Conservation (phyloP, 2,797 vertebrate genomes). For the Betta splendens region DNA sequence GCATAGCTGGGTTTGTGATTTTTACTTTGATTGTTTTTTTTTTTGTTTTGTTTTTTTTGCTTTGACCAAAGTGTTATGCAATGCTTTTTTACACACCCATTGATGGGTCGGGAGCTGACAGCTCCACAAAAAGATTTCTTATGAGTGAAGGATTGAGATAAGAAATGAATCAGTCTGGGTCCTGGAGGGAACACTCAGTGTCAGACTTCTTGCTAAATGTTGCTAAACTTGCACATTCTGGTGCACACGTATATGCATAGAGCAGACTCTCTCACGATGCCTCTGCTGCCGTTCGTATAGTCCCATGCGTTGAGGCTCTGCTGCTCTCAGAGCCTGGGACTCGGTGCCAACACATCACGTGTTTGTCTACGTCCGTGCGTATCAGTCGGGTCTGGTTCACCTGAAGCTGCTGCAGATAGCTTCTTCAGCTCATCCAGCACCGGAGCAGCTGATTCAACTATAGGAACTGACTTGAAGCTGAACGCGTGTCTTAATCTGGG, state of each 20-base stretch:
- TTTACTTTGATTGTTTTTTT: constrained; percentile 51
- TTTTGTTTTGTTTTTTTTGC: constrained; percentile 60
- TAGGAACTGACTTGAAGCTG: too few relatives aligned
- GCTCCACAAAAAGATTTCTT: constrained; percentile 67
- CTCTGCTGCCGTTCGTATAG: constrained; percentile 16
- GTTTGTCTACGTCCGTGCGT: too few relatives aligned
- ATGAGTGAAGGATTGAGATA: constrained; percentile 74
- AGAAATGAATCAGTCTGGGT: constrained; percentile 72
- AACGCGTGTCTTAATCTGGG: too few relatives aligned
- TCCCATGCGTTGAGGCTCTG: constrained; percentile 2
- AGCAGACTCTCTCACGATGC: constrained; percentile 22
- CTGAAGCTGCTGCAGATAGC: not conserved
- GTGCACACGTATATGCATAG: constrained; percentile 39
- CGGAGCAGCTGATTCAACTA: not conserved
- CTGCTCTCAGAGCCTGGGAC: constrained; percentile 24
- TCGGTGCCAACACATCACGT: constrained; percentile 12
- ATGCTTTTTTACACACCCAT: constrained; percentile 68
- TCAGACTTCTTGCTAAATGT: constrained; percentile 58
- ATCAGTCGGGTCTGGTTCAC: not conserved
- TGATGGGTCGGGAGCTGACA: constrained; percentile 66
- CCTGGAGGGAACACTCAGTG: constrained; percentile 56
- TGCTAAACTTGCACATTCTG: constrained; percentile 47
- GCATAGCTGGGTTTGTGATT: constrained; percentile 64
- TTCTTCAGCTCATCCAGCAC: not conserved
- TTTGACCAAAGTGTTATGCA: constrained; percentile 84